Base-by-base conservation (phyloP, 2,113 vertebrate genomes). In the Microtus ochrogaster region DNA sequence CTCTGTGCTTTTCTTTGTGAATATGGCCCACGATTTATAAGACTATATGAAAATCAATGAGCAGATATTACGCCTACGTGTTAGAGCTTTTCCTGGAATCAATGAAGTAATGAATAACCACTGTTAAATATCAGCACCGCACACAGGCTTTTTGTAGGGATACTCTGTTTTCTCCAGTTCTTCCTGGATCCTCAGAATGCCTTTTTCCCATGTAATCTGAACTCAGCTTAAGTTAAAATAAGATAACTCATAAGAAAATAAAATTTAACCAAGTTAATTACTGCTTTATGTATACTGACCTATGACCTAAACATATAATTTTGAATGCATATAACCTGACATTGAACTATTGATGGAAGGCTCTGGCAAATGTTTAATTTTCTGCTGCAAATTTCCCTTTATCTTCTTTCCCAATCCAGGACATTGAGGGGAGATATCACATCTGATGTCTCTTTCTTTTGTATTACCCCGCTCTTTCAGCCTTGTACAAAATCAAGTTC, bases 401-500 rank as follows among this genome's bases (percentile, higher is more conserved):
- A 55, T 87, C 49, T 68, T 87, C 49, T 61, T 24, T 11, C 44
- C 26, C 61, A 89, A 78, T 83, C 94, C 11, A 74, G 26, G 33
- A 26, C 44, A 82, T 17, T 74, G 39, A 82, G n/a, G 17, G 36
- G 7, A 89, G 33, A 90, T 4, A 61, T 52, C 55, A 78, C 63
- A 6, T 63, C 12, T 79, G 7, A 61, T 91, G 58, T 65, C 14
- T 65, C 58, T 41, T 41, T 47, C 89, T 73, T 94, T 93, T 39
- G 14, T 78, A 90, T 83, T 74, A 28, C 7, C 28, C 21, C 5
- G n/a, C 19, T 96, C 12, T 74, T n/a, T 94, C n/a, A 26, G 33
- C 47, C 22, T 52, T 72, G 22, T 2, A 82, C 68, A 91, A 96
- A 96, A 90, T 55, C 30, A 91, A 77, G 30, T 94, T 95, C 16